A percentile compares a stretch with the other conserved stretches of the same genome.
These are phyloP conservation scores for Uria aalge DNA, from an alignment of 2,113 vertebrate species.

Conservation along the genomic window DNA sequence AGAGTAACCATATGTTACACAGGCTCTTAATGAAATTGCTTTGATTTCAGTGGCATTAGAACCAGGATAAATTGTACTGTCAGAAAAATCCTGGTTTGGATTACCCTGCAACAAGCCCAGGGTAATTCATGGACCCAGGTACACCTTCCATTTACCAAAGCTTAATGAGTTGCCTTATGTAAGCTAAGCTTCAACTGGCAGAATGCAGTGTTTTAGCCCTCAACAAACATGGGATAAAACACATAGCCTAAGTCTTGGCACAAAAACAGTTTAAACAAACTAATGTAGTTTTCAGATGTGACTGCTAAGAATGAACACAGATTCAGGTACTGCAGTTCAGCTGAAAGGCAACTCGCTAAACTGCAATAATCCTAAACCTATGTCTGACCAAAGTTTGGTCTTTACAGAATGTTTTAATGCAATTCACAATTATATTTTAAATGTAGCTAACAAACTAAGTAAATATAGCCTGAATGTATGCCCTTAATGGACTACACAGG, in stretches of 20 bases:
- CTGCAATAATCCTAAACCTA: background rate
- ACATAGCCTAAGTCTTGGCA: background rate
- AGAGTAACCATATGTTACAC: background rate
- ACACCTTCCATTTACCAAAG: background rate
- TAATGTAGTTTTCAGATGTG: background rate
- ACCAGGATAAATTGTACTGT: background rate
- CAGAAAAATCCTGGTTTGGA: background rate
- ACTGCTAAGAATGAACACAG: background rate
- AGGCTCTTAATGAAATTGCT: background rate
- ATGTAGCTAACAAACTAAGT: background rate
- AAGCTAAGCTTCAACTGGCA: background rate
- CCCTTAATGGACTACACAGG: background rate
- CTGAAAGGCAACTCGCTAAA: background rate
- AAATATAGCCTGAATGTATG: background rate
- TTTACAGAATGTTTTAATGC: background rate
- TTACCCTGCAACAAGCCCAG: background rate
- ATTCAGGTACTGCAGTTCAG: background rate
- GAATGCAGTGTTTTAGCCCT: background rate
- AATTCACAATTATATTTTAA: background rate
- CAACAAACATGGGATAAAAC: background rate
- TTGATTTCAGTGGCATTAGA: background rate
- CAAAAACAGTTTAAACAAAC: background rate
- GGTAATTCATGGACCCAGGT: background rate
- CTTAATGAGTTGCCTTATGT: background rate
- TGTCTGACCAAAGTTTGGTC: background rate